Base-by-base conservation (phyloP, 2,888 invertebrate species). In the Tenodera sinensis region DNA sequence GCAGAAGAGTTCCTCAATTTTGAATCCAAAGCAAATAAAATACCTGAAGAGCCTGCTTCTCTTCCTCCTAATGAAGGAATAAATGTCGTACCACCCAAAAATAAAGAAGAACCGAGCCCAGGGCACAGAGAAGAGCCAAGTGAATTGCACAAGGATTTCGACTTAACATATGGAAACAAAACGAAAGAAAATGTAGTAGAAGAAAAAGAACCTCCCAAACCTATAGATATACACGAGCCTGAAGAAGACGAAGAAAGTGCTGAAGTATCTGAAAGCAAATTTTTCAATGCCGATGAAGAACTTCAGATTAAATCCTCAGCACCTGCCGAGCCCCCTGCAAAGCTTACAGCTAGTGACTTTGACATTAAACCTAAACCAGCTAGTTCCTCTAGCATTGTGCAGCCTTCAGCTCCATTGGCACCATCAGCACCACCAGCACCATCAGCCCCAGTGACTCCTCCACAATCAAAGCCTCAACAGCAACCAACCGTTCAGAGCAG, bases 1-100 rank as follows among this genome's bases (percentile, higher is more conserved):
- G 54, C 54, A 71, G 54, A 2, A 71, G 89, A 89, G 71, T 83
- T 87, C 14, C 28, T 86, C 82, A 89, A 88, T 87, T 83, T 88
- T 85, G 88, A 89, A 84, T 34, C 82, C 28, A 88, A 90, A 30
- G 54, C 54, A 71, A 20, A 42, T 9, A 83, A 88, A 28, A 83
- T 83, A 20, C 88, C n/a, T 7, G 84, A 88, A 30, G 54, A 71
- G 54, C 4, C 54, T 71, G 54, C 25, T 71, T 20, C 54, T 71
- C 54, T 20, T 71, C 54, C 20, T 71, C 20, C 20, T 71, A 4
- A 71, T 20, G 54, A 71, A 25, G 54, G 25, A 71, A 20, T 20
- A 15, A 71, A 6, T 15, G 20, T 6, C 8, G 20, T 71, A 20
- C 25, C 54, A 20, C 54, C 54, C 20, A 71, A 71, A 25, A 71